Evolutionary conservation across 2,888 invertebrate genomes (phyloP).

Genomic region (Zelleria hepariella): DNA sequence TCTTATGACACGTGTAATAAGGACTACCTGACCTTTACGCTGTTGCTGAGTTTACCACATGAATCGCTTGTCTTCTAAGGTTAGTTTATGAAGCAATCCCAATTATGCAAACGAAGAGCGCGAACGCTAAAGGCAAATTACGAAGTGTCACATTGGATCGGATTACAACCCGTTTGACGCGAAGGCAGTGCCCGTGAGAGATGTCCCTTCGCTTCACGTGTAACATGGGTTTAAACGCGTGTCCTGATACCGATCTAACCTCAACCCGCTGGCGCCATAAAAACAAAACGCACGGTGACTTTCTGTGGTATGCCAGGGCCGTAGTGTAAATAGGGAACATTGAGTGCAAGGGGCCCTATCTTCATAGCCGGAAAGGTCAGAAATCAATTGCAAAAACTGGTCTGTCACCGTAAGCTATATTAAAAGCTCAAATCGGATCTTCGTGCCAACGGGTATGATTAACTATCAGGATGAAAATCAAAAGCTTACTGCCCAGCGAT

Average conservation of each 20-base stretch:
- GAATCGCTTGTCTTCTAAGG: not conserved
- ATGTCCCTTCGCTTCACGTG: constrained; percentile 55
- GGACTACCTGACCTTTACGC: not conserved
- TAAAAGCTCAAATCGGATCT: too few species aligned
- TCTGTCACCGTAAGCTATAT: too few species aligned
- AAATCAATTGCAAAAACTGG: too few species aligned
- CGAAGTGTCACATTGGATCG: constrained; percentile 29
- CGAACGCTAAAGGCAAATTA: not conserved
- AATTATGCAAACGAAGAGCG: not conserved
- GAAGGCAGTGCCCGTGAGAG: constrained; percentile 54
- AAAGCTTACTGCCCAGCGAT: too few species aligned
- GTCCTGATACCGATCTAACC: constrained; percentile 69
- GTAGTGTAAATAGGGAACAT: too few species aligned
- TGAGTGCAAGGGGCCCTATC: too few species aligned
- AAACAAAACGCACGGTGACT: constrained; percentile 63
- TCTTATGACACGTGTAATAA: not conserved
- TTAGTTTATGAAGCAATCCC: not conserved
- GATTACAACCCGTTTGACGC: constrained; percentile 59
- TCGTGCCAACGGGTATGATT: too few species aligned
- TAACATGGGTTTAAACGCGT: constrained; percentile 69
- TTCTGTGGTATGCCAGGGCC: constrained; percentile 26
- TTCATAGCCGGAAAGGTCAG: too few species aligned
- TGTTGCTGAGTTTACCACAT: not conserved
- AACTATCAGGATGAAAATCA: too few species aligned
- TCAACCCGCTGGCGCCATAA: constrained; percentile 69